phyloP scores from a whole-genome alignment of 2,113 vertebrate genomes.

The Alethe castanea region DNA sequence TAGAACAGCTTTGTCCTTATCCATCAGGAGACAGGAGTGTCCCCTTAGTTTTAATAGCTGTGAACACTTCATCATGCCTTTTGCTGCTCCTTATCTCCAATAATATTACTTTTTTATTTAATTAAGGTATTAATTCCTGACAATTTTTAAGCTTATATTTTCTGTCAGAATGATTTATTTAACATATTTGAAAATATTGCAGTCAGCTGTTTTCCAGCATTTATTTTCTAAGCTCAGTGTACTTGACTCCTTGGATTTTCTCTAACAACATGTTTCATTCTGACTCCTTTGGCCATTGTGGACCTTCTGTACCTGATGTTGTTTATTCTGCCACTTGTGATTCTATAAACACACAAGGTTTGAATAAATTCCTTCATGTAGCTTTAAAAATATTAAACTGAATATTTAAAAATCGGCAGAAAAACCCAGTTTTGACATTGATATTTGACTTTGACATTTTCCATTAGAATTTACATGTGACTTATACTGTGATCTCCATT shows the following conservation, averaged over 20 bases:
- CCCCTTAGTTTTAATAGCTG: not conserved
- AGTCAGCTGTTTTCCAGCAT: not conserved
- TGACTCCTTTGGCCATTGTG: not conserved
- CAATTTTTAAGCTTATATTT: not conserved
- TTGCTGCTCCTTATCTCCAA: not conserved
- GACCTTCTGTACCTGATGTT: not conserved
- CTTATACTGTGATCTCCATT: not conserved
- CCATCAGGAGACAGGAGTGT: not conserved
- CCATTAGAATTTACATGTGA: not conserved
- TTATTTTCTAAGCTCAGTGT: not conserved
- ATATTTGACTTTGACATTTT: not conserved
- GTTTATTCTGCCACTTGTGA: not conserved
- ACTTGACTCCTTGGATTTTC: not conserved
- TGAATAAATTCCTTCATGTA: not conserved
- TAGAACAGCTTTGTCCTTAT: not conserved
- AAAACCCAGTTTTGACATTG: not conserved
- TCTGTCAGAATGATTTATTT: not conserved
- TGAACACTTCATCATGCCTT: not conserved
- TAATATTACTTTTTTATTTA: not conserved
- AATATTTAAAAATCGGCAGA: not conserved
- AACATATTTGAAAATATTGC: not conserved
- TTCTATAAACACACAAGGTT: not conserved
- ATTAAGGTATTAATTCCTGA: not conserved
- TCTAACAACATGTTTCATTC: not conserved
- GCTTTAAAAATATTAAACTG: not conserved